Conservation (phyloP, 2,113 vertebrate genomes). For the Dasyornis broadbenti region DNA sequence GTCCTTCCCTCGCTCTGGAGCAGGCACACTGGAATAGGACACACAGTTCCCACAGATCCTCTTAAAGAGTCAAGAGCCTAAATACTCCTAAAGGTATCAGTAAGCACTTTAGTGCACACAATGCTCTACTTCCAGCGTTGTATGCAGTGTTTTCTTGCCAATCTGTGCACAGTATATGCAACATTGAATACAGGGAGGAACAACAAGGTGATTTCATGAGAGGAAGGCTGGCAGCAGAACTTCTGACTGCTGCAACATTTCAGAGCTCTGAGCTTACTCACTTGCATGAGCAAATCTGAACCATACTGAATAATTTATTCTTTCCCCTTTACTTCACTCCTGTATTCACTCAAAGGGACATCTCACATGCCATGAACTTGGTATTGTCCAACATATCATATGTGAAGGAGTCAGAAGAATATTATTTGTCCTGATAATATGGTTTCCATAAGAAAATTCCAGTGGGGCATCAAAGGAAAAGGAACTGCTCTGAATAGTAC, state of each 20-base stretch:
- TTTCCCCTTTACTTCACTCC: background rate
- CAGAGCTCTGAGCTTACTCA: background rate
- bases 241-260: background rate
- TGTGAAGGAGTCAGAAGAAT: background rate
- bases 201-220: background rate
- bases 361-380: background rate
- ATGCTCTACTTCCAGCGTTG: background rate
- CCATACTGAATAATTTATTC: background rate
- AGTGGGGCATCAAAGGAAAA: background rate
- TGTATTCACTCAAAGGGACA: background rate
- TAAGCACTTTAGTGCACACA: background rate
- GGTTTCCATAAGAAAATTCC: background rate
- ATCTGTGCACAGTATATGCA: background rate
- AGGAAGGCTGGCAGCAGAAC: background rate
- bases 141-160: background rate
- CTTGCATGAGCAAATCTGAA: background rate
- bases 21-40: background rate
- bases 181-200: background rate
- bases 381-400: background rate
- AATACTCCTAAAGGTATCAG: background rate
- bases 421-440: background rate
- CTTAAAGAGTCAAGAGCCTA: background rate
- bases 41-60: background rate
- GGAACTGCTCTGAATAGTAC: background rate
- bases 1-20: background rate